Conservation (phyloP, 2,888 invertebrate species). For the Stegana nigrithorax region DNA sequence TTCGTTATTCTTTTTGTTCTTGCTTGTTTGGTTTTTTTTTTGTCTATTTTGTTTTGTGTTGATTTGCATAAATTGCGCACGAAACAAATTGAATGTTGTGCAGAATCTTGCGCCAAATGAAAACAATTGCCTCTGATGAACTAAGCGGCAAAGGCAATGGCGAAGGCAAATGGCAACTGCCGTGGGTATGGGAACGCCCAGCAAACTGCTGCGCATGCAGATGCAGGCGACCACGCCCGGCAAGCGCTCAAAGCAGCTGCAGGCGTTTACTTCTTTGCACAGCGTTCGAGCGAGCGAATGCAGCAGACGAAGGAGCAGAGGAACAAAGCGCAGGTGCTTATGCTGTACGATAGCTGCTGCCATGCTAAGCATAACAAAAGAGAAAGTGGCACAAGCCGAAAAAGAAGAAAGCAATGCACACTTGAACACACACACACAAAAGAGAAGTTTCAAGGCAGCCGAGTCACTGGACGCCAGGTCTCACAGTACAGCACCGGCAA, state of each 20-base stretch:
- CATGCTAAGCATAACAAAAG: conserved; percentile 9
- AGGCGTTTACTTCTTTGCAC: conserved; percentile 28
- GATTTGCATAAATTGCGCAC: conserved; percentile 55
- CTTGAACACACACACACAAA: background rate
- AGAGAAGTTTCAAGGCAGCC: conserved; percentile 4
- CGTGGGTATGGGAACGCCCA: background rate
- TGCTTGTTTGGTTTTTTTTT: conserved; percentile 35
- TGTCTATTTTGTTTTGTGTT: conserved; percentile 22
- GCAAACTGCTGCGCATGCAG: background rate
- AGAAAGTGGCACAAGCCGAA: conserved; percentile 37
- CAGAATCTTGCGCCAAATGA: conserved; percentile 36
- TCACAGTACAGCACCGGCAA: no score
- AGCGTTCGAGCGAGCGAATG: no score
- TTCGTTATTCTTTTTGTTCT: background rate
- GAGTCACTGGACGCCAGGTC: conserved; percentile 5
- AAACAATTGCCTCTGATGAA: conserved; percentile 52
- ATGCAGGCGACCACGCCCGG: background rate
- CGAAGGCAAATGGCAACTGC: background rate
- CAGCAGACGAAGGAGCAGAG: conserved; percentile 27
- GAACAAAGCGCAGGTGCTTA: conserved; percentile 1
- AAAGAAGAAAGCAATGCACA: conserved; percentile 30
- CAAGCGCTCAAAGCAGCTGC: conserved; percentile 23
- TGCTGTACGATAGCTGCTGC: background rate
- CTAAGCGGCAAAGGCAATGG: conserved; percentile 14
- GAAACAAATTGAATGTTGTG: conserved; percentile 44